These are phyloP conservation scores for Aurelia aurita DNA, from an alignment of 30 jellyfish, hydroid and myxozoan species.

Conservation along the genomic window DNA sequence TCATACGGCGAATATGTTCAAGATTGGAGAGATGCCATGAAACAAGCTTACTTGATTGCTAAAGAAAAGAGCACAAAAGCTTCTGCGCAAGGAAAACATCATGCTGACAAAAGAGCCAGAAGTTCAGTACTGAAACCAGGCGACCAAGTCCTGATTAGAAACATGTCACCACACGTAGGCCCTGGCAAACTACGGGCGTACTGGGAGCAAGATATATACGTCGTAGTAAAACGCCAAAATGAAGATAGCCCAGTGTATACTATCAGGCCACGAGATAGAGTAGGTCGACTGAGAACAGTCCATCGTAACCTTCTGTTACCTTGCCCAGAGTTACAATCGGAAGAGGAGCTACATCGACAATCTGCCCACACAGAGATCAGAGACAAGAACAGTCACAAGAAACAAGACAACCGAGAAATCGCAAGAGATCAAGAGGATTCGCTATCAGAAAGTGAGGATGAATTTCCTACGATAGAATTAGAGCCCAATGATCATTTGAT, in stretches of 20 bases:
- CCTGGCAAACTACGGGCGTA: slow-evolving; percentile 42
- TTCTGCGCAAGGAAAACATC: slow-evolving; percentile 8
- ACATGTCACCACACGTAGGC: slow-evolving; percentile 30
- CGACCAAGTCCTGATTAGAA: slow-evolving; percentile 28
- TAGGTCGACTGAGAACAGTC: neutral
- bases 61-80: slow-evolving; percentile 22
- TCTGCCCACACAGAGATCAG: neutral
- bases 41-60: slow-evolving; percentile 25
- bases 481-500: neutral
- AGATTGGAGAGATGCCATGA: slow-evolving; percentile 34
- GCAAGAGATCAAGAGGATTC: neutral
- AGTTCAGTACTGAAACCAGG: slow-evolving; percentile 35
- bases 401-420: neutral
- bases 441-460: neutral
- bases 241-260: neutral
- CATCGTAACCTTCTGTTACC: neutral
- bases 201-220: slow-evolving; percentile 36
- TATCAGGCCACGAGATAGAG: neutral
- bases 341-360: neutral
- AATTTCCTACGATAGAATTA: neutral
- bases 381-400: neutral
- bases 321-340: neutral
- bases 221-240: slow-evolving; percentile 12
- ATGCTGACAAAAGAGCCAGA: slow-evolving; percentile 12
- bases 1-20: slow-evolving; percentile 1